Evolutionary conservation across 2,113 vertebrate genomes (phyloP).

Genomic region (Nothoprocta perdicaria): DNA sequence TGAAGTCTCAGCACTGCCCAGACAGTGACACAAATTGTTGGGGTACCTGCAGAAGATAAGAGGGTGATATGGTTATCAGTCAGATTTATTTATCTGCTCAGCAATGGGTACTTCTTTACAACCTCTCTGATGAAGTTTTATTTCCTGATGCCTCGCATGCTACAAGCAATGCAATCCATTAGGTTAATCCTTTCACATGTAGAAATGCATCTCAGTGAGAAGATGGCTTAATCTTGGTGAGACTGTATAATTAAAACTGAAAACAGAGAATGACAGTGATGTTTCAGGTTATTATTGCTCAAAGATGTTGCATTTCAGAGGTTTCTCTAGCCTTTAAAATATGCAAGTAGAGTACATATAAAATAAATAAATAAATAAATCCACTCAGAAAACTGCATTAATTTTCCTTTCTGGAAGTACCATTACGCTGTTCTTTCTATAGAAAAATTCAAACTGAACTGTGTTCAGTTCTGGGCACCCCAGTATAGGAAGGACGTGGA

Average conservation of each 20-base stretch:
- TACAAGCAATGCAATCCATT: background rate
- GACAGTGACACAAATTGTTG: slow-evolving; percentile 93
- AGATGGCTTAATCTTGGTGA: background rate
- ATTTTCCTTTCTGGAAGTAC: background rate
- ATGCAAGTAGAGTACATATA: background rate
- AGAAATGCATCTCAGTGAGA: background rate
- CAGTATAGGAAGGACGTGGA: too few species aligned
- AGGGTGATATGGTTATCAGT: background rate
- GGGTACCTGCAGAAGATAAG: slow-evolving; percentile 84
- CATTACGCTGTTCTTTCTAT: accelerated
- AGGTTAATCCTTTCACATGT: background rate
- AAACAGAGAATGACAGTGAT: background rate
- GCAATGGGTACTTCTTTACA: background rate
- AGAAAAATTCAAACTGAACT: background rate
- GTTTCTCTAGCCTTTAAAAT: background rate
- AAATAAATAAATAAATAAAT: background rate
- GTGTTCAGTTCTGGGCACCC: too few species aligned
- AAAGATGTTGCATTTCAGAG: background rate
- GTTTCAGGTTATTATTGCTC: background rate
- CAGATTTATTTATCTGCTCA: background rate
- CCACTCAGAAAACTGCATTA: background rate
- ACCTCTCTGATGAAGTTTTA: background rate
- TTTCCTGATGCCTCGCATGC: accelerated
- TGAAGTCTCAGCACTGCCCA: slow-evolving; percentile 95
- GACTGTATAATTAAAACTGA: background rate